phyloP scores from a whole-genome alignment of 2,797 vertebrate genomes.

The Psittacula derbiana region DNA sequence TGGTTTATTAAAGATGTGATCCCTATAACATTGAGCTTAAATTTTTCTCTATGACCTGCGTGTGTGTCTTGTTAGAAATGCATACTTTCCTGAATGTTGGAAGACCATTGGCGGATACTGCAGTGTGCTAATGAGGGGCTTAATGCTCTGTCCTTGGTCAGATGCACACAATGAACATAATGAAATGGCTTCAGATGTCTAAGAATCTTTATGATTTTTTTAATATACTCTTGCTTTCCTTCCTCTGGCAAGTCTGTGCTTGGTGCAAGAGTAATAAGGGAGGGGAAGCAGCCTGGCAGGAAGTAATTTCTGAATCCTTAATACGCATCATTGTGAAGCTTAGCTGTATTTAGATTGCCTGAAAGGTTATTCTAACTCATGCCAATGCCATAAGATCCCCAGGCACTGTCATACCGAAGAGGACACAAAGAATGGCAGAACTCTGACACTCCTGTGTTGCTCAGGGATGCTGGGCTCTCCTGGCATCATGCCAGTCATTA shows the following conservation, averaged over 20 bases:
- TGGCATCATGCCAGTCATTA: background rate
- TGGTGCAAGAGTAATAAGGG: background rate
- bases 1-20: background rate
- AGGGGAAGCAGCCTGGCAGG: background rate
- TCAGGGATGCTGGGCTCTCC: background rate
- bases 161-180: background rate
- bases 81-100: background rate
- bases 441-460: accelerated
- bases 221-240: background rate
- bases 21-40: background rate
- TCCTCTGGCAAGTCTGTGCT: background rate
- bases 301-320: background rate
- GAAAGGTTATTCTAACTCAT: background rate
- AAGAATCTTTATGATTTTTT: background rate
- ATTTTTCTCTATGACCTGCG: background rate
- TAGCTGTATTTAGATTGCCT: background rate
- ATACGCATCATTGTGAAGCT: background rate
- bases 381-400: background rate
- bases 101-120: background rate
- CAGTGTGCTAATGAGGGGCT: background rate
- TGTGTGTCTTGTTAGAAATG: background rate
- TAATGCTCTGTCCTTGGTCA: background rate
- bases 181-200: background rate
- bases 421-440: background rate
- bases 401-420: background rate